A percentile compares a stretch with the other conserved stretches of the same genome.
Conservation (phyloP, 1,140 invertebrate genomes). For the Spodoptera litura region DNA sequence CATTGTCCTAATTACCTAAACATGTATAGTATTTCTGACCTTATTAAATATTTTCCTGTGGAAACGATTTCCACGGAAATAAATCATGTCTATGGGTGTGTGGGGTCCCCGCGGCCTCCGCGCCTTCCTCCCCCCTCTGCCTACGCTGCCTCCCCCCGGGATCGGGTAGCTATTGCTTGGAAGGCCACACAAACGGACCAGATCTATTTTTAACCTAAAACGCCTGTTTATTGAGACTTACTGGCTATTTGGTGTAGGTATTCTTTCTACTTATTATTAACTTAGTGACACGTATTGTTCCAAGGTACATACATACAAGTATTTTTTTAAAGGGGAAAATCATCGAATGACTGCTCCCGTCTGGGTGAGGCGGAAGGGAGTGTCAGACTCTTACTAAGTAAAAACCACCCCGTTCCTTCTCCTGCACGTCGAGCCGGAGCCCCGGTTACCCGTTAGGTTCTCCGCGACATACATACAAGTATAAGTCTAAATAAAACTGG, state of each 20-base stretch:
- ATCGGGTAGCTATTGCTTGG: constrained; percentile 45
- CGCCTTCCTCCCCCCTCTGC: background rate
- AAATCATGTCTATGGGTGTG: constrained; percentile 54
- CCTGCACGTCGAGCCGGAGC: too few species aligned
- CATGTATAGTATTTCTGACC: constrained; percentile 40
- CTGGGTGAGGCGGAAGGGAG: too few species aligned
- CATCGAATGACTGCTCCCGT: too few species aligned
- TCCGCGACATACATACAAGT: too few species aligned
- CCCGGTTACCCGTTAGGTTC: too few species aligned
- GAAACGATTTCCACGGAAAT: constrained; percentile 49
- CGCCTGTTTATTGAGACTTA: constrained; percentile 44
- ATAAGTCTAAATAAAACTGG: background rate
- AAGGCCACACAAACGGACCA: constrained; percentile 53
- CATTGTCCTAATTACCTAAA: background rate
- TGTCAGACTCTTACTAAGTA: too few species aligned
- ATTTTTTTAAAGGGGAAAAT: too few species aligned
- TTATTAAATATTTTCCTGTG: constrained; percentile 53
- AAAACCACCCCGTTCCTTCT: too few species aligned
- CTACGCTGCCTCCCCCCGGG: constrained; percentile 34
- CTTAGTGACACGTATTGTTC: constrained; percentile 12
- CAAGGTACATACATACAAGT: too few species aligned
- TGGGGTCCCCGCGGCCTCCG: background rate
- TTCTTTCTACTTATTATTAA: constrained; percentile 10
- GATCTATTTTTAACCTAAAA: constrained; percentile 55
- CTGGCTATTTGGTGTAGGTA: constrained; percentile 17